Conservation (phyloP, 1,140 invertebrate species). For the Drosophila willistoni region DNA sequence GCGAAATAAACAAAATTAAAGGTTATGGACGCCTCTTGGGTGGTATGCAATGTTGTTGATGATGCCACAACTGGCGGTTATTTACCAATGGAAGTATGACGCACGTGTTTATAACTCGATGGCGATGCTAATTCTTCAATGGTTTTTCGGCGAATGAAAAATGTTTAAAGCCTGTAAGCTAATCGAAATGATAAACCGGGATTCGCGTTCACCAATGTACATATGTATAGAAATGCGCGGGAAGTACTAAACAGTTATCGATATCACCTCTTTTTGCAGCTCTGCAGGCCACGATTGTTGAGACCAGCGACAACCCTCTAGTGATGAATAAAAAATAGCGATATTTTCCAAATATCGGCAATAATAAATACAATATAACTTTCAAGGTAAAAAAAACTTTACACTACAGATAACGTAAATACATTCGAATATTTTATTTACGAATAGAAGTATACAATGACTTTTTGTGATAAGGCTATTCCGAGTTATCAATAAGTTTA, state of each 20-base stretch:
- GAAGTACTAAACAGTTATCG: conserved; percentile 41
- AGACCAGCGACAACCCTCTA: neutral
- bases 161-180: conserved; percentile 20
- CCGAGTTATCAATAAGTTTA: too few relatives aligned
- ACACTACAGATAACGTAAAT: too few relatives aligned
- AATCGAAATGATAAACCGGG: conserved; percentile 9
- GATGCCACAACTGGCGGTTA: conserved; percentile 8
- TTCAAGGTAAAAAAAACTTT: too few relatives aligned
- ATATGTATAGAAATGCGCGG: conserved; percentile 40
- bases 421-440: too few relatives aligned
- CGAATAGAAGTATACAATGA: too few relatives aligned
- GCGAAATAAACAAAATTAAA: conserved; percentile 31
- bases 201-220: conserved; percentile 19
- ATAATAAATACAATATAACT: too few relatives aligned
- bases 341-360: too few relatives aligned
- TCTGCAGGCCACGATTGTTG: neutral
- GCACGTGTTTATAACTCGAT: neutral
- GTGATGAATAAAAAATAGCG: neutral
- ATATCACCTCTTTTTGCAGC: neutral
- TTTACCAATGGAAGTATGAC: conserved; percentile 48
- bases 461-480: too few relatives aligned
- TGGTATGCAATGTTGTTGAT: neutral
- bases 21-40: conserved; percentile 18
- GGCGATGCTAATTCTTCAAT: conserved; percentile 32
- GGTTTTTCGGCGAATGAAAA: conserved; percentile 63